Evolutionary conservation across 2,888 invertebrate genomes (phyloP).

Genomic region (Sepiola atlantica): DNA sequence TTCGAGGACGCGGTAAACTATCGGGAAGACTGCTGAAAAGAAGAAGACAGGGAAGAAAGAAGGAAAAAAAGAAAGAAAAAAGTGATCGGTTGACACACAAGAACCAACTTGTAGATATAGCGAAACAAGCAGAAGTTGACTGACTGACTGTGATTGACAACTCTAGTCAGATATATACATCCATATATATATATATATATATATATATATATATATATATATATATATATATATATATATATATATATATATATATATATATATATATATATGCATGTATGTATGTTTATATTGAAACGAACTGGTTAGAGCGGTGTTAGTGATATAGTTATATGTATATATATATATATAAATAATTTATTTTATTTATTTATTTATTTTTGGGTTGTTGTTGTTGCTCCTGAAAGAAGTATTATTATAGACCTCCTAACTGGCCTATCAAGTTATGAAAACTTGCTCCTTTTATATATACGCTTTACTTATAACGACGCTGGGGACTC

Average conservation of each 20-base stretch:
- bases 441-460: conserved; percentile 42
- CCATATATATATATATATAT: not conserved
- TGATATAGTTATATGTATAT: not conserved
- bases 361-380: too few relatives aligned
- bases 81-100: not conserved
- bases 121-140: not conserved
- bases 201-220: not conserved
- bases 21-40: not conserved
- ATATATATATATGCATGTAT: not conserved
- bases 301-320: not conserved
- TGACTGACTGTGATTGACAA: too few relatives aligned
- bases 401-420: conserved; percentile 32
- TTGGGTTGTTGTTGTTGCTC: not conserved
- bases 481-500: not conserved
- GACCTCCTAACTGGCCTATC: conserved; percentile 34
- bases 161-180: not conserved
- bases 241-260: not conserved
- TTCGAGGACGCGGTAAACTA: not conserved
- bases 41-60: not conserved
- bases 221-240: not conserved
- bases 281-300: not conserved
- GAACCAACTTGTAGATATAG: not conserved
- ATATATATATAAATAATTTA: too few relatives aligned
- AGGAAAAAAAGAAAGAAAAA: not conserved
- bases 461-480: not conserved